A percentile compares a stretch with the other conserved stretches of the same genome.
Evolutionary conservation across 2,113 vertebrate species (phyloP).

Genomic region (Trogon surrucura): DNA sequence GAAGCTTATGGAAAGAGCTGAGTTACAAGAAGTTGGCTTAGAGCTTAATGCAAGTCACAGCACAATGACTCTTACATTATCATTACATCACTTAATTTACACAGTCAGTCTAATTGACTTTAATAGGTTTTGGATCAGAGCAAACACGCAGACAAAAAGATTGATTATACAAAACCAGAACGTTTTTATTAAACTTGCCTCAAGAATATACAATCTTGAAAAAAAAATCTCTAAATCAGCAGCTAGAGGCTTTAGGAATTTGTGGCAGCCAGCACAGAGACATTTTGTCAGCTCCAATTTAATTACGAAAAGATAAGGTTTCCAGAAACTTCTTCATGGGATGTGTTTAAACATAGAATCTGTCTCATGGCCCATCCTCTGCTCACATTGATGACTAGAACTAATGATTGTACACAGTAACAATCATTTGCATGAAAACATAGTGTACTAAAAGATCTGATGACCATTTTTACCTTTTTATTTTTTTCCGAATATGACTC

Average conservation of each 20-base stretch:
- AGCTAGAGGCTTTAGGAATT: conserved; percentile 22
- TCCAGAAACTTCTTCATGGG: not conserved
- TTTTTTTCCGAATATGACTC: not conserved
- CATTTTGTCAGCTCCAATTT: conserved; percentile 26
- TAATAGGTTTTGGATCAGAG: conserved; percentile 54
- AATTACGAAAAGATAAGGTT: not conserved
- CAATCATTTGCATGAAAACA: not conserved
- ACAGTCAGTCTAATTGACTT: conserved; percentile 52
- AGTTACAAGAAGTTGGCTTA: conserved; percentile 16
- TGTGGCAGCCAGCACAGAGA: not conserved
- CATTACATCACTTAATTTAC: conserved; percentile 58
- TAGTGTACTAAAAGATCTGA: not conserved
- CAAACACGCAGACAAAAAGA: conserved; percentile 55
- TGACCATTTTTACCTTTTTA: not conserved
- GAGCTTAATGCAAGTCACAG: conserved; percentile 44
- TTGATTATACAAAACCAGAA: conserved; percentile 14
- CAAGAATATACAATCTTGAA: not conserved
- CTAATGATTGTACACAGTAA: not conserved
- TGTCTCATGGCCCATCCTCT: not conserved
- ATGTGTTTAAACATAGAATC: not conserved
- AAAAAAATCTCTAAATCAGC: conserved; percentile 40
- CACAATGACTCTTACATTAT: conserved; percentile 45
- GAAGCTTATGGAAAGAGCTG: conserved; percentile 28
- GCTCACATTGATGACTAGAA: not conserved
- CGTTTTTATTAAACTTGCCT: conserved; percentile 31